A percentile compares a stretch with the other conserved stretches of the same genome.
These are phyloP conservation scores for Regulus satrapa DNA, from an alignment of 2,113 vertebrate species.

Conservation along the genomic window DNA sequence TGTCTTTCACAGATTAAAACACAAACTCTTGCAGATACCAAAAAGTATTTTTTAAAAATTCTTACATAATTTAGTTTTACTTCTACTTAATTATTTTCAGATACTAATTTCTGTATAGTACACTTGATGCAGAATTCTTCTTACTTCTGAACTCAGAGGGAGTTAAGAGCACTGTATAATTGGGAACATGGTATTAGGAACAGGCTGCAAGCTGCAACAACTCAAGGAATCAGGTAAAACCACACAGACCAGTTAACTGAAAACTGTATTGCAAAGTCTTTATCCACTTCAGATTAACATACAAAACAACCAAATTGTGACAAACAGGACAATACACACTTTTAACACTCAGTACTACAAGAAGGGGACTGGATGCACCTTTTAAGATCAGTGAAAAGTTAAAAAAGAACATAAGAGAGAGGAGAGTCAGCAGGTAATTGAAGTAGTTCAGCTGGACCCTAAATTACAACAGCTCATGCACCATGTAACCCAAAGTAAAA, in stretches of 20 bases:
- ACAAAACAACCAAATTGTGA: not conserved
- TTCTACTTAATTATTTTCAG: not conserved
- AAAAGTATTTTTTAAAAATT: not conserved
- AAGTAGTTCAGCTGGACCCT: not conserved
- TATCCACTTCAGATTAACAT: not conserved
- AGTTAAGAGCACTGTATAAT: not conserved
- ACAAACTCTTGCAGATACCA: not conserved
- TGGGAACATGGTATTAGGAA: not conserved
- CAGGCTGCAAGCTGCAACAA: not conserved
- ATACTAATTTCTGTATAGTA: not conserved
- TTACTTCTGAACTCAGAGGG: not conserved
- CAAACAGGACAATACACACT: not conserved
- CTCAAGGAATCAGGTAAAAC: not conserved
- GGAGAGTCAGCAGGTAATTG: not conserved
- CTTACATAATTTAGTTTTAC: not conserved
- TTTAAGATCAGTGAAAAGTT: not conserved
- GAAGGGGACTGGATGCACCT: not conserved
- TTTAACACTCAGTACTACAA: not conserved
- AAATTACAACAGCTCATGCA: not conserved
- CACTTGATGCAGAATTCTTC: not conserved
- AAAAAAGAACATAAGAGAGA: not conserved
- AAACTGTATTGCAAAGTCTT: not conserved
- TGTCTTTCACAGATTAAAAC: not conserved
- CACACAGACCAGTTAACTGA: not conserved
- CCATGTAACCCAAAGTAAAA: not conserved